These are phyloP conservation scores for Paragorgia papillata DNA, from an alignment of 92 coral and sea anemone species.

Conservation along the genomic window DNA sequence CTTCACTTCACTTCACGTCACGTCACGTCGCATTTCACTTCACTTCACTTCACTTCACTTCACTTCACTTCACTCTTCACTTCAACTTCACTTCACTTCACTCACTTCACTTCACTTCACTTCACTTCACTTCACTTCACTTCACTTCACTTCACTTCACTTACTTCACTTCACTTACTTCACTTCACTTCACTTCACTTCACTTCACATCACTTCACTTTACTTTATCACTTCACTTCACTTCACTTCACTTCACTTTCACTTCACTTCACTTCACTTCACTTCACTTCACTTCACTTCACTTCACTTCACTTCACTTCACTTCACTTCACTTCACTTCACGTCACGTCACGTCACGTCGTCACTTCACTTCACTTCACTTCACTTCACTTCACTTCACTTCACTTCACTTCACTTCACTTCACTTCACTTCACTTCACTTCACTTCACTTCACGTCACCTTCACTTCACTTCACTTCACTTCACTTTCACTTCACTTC, in stretches of 20 bases:
- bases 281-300: too few species aligned
- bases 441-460: constrained; percentile 9
- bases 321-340: too few species aligned
- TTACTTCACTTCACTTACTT: background rate
- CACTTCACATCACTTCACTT: background rate
- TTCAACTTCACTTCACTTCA: too few species aligned
- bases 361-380: constrained; percentile 19
- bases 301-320: too few species aligned
- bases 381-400: constrained; percentile 3
- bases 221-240: too few species aligned
- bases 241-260: too few species aligned
- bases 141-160: background rate
- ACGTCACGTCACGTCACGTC: background rate
- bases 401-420: constrained; percentile 17
- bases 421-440: background rate
- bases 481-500: constrained; percentile 8
- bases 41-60: background rate
- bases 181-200: constrained; percentile 4
- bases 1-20: background rate
- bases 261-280: too few species aligned
- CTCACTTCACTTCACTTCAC: too few species aligned
- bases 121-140: too few species aligned
- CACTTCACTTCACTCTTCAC: background rate
- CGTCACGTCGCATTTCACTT: background rate
- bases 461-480: constrained; percentile 1